Evolutionary conservation across 1,140 invertebrate species (phyloP).

Genomic region (Hylaeus anthracinus): DNA sequence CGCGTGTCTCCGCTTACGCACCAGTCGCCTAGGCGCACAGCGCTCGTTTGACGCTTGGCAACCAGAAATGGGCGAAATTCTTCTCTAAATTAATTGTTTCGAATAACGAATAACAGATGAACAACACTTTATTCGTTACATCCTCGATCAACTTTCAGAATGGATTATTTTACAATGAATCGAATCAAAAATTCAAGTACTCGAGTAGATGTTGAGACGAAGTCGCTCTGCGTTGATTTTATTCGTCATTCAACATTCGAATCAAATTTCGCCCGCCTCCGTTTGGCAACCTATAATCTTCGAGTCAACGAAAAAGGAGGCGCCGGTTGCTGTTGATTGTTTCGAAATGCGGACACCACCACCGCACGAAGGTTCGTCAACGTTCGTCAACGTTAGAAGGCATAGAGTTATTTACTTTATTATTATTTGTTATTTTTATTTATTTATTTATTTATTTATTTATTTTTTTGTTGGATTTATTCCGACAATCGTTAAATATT

Average conservation of each 20-base stretch:
- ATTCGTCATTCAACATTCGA: too few species aligned
- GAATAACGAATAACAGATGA: too few species aligned
- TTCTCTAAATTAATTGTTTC: too few species aligned
- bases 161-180: too few species aligned
- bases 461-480: slow-evolving; percentile 44
- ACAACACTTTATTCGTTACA: too few species aligned
- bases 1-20: background rate
- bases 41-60: slow-evolving; percentile 11
- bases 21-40: slow-evolving; percentile 28
- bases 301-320: slow-evolving; percentile 38
- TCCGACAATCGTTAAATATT: slow-evolving; percentile 73
- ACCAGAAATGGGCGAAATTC: background rate
- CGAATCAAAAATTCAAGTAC: too few species aligned
- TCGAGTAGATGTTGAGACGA: too few species aligned
- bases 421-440: slow-evolving; percentile 16
- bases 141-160: too few species aligned
- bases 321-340: background rate
- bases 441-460: slow-evolving; percentile 35
- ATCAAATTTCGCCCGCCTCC: too few species aligned
- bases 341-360: slow-evolving; percentile 64
- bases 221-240: too few species aligned
- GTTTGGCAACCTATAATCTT: slow-evolving; percentile 38
- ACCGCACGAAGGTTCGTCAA: slow-evolving; percentile 73
- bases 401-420: slow-evolving; percentile 73
- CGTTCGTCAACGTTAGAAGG: slow-evolving; percentile 71